A percentile compares a stretch with the other conserved stretches of the same genome.
phyloP scores from a whole-genome alignment of 2,113 vertebrate genomes.

The Stegastes partitus region DNA sequence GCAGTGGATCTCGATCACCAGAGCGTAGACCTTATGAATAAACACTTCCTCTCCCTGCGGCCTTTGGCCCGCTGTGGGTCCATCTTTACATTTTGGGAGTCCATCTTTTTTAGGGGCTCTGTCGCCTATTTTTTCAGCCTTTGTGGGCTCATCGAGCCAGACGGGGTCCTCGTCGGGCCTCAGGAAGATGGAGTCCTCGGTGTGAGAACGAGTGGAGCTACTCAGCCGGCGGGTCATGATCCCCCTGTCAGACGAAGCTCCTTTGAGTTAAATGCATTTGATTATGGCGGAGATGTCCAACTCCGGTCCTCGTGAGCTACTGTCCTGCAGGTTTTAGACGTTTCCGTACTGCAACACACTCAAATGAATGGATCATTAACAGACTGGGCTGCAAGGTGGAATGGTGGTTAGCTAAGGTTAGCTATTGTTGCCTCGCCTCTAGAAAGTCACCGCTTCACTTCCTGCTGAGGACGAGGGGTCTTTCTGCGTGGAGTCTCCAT shows the following conservation, averaged over 20 bases:
- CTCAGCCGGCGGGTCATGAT: conserved; percentile 80
- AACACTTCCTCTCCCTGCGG: conserved; percentile 63
- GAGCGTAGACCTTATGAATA: conserved; percentile 69
- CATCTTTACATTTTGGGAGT: conserved; percentile 53
- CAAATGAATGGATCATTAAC: too few species aligned
- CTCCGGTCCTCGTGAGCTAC: too few species aligned
- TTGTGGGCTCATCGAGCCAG: conserved; percentile 77
- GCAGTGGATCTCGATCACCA: conserved; percentile 86
- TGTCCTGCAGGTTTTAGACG: too few species aligned
- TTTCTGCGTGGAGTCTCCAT: too few species aligned
- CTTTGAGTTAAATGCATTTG: not conserved
- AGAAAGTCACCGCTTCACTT: too few species aligned
- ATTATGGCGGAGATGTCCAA: too few species aligned
- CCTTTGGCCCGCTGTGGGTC: conserved; percentile 27
- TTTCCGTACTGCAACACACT: too few species aligned
- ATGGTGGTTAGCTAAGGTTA: too few species aligned
- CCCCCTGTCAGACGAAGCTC: conserved; percentile 63
- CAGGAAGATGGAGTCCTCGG: conserved; percentile 80
- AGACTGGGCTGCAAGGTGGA: too few species aligned
- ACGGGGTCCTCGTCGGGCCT: conserved; percentile 78
- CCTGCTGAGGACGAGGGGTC: too few species aligned
- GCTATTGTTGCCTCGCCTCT: too few species aligned
- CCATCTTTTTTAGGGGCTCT: conserved; percentile 52
- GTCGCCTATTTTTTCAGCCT: conserved; percentile 60
- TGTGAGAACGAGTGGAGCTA: conserved; percentile 80